Base-by-base conservation (phyloP, 2,888 invertebrate genomes). In the Sisyra nigra region DNA sequence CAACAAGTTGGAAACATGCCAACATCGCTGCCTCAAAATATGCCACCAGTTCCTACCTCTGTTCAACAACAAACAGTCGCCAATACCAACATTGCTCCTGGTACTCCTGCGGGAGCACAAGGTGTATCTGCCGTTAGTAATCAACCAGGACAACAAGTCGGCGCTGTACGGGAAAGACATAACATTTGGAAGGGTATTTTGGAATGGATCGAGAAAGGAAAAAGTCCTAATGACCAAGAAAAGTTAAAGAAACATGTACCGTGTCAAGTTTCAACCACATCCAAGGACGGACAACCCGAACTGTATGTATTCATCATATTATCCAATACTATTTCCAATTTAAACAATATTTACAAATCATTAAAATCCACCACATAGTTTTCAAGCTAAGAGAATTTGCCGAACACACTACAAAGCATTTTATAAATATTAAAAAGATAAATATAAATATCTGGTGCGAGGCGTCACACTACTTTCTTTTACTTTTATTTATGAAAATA, bases 121-220 rank as follows among this genome's bases (percentile, higher is more conserved):
- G 39, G 39, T 18, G 24, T 48, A 38, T 24, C 24, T 24, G 24
- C 5, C 7, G 24, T 24, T 7, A 24, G 24, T 24, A 24, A 24
- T 24, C 54, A 54, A 35, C 51, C 52, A 11, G 57, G 57, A 38
- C 65, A 66, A 47, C 62, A 62, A 44, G 55, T 65, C 48, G 55
- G 55, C 35, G 55, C 58, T n/a, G 56, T 56, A 18, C 56, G 68
- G 29, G 74, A 74, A 48, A 61, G 74, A 19, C 70, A 70, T 17
- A 69, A 71, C 1, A 76, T 79, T 52, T 64, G 64, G 64, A 59
- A 59, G 34, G 92, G 92, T 0, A 69, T 83, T 14, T 66, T 94
- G 30, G 93, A 94, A 62, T 93, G 92, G 89, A 82, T 87, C 57
- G 93, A 93, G 59, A 93, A 92, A 60, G 41, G 15, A 15, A 89